Conservation (phyloP, 2,797 vertebrate genomes). For the Melanotaenia pygmaea region DNA sequence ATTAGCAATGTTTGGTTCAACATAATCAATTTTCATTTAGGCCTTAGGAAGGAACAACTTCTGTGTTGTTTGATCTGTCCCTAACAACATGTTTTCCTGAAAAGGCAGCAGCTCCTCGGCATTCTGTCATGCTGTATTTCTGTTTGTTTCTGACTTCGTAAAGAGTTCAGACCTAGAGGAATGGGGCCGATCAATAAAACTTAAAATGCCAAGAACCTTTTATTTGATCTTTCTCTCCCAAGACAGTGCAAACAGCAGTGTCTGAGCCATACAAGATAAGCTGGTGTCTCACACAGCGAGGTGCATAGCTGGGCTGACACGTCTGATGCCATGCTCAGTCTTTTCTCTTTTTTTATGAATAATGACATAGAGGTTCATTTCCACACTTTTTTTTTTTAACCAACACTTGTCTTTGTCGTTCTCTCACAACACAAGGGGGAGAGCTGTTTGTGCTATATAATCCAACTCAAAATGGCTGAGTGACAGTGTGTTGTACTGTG, state of each 20-base stretch:
- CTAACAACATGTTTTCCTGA: conserved; percentile 58
- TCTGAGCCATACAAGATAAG: conserved; percentile 72
- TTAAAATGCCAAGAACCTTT: conserved; percentile 79
- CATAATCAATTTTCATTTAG: conserved; percentile 81
- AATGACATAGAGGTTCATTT: conserved; percentile 60
- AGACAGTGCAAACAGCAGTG: conserved; percentile 54
- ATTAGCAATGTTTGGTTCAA: conserved; percentile 77
- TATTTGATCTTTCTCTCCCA: conserved; percentile 72
- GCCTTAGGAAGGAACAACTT: conserved; percentile 54
- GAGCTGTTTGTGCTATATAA: conserved; percentile 45
- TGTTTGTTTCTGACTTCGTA: conserved; percentile 57
- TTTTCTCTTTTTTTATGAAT: conserved; percentile 51
- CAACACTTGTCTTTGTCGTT: conserved; percentile 49
- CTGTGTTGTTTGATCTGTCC: conserved; percentile 61
- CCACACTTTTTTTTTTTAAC: conserved; percentile 37
- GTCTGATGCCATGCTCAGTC: conserved; percentile 47
- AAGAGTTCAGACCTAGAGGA: conserved; percentile 62
- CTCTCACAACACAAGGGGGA: conserved; percentile 32
- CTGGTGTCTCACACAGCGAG: conserved; percentile 62
- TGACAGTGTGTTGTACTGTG: conserved; percentile 30
- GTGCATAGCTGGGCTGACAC: conserved; percentile 66
- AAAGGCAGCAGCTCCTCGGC: conserved; percentile 55
- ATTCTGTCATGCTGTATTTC: conserved; percentile 59
- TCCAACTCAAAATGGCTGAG: conserved; percentile 54
- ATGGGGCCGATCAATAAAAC: conserved; percentile 76